phyloP scores from a whole-genome alignment of 2,888 invertebrate genomes.

The Cosmia pyralina region DNA sequence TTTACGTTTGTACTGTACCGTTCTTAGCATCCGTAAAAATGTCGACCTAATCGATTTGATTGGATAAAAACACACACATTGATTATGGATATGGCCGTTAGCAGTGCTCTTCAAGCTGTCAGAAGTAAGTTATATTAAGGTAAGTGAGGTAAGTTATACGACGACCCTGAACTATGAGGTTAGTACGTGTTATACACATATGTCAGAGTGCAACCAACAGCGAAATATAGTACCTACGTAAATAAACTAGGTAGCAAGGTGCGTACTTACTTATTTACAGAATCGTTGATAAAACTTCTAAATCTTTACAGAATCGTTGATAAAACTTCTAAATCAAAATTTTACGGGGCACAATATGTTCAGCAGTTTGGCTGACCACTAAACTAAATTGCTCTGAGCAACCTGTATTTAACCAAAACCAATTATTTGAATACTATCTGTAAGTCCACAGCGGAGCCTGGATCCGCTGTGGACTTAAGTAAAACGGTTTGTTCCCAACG shows the following conservation, averaged over 20 bases:
- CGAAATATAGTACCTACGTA: too few relatives aligned
- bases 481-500: too few relatives aligned
- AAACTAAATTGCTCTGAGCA: background rate
- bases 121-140: conserved; percentile 6
- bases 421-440: background rate
- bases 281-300: background rate
- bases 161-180: background rate
- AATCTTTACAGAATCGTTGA: background rate
- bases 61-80: background rate
- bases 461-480: background rate
- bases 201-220: background rate
- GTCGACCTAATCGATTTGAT: background rate
- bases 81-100: background rate
- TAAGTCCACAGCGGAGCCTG: too few relatives aligned
- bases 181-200: background rate
- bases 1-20: background rate
- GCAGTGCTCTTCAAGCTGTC: background rate
- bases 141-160: background rate
- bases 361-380: background rate
- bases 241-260: background rate
- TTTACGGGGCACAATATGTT: background rate
- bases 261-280: background rate
- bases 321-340: background rate
- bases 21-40: background rate
- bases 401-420: background rate